Base-by-base conservation (phyloP, 1,140 invertebrate genomes). In the Drosophila mauritiana region DNA sequence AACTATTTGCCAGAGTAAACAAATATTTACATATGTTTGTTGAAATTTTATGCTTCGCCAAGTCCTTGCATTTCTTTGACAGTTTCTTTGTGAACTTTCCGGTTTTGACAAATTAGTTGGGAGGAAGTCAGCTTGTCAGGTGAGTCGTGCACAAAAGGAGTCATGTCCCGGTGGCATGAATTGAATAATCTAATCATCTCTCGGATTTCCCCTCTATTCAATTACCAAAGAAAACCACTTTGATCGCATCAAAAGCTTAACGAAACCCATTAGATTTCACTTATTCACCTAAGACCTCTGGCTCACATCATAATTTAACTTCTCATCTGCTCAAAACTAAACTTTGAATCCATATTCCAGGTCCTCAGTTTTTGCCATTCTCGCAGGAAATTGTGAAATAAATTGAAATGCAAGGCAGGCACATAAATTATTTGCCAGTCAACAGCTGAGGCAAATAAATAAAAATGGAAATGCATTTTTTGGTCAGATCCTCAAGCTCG, bases 331-430 rank as follows among this genome's bases (percentile, higher is more conserved):
- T 25, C 20, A 5, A 6, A 10, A 15, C 8, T 48, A 12, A 45
- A 31, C 11, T 37, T 15, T 37, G 12, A 39, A 34, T 49, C 17
- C 43, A 15, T 43, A 31, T 78, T 58, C 46, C 57, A 13, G 45
- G 36, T 8, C 1, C 10, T 56, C 54, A 53, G 43, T 57, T 67
- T 59, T 37, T 17, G 22, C 13, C n/a, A 31, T 51, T 49, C 62
- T 25, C 39, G 43, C 40, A 61, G 78, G 73, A 78, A 85, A 85
- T 86, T 74, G 69, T 64, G 52, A 75, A 86, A 85, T 88, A 88
- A 88, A 85, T 85, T 82, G 78, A 82, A 86, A 86, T 86, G 63
- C 78, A 61, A 77, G 59, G 56, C 64, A 58, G 58, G 13, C 52
- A 58, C 72, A 86, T 84, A 68, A 68, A 77, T 85, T 74, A 84